These are phyloP conservation scores for Eupithecia centaureata DNA, from an alignment of 2,888 invertebrate species.

Conservation along the genomic window DNA sequence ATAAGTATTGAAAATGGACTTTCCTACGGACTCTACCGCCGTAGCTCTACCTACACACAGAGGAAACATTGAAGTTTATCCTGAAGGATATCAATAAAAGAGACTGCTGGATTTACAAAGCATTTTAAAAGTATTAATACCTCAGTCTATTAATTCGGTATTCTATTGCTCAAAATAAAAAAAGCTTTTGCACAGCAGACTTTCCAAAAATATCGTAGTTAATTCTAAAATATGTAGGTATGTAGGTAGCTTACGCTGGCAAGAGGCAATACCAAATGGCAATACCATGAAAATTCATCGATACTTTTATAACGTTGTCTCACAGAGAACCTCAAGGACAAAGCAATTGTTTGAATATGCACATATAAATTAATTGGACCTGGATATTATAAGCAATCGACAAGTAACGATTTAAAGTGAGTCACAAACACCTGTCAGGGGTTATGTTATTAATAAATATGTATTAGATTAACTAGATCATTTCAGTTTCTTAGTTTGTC, in stretches of 20 bases:
- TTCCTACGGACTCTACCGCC: no score
- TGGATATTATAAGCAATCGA: background rate
- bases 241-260: background rate
- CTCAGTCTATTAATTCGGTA: background rate
- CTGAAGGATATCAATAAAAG: no score
- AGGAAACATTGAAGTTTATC: no score
- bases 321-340: slow-evolving; percentile 42
- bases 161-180: background rate
- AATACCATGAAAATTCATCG: background rate
- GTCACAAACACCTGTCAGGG: background rate
- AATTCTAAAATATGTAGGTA: no score
- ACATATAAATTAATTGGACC: slow-evolving; percentile 40
- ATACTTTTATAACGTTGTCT: background rate
- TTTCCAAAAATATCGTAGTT: no score
- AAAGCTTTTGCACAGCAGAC: background rate
- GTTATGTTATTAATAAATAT: background rate
- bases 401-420: background rate
- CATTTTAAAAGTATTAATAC: no score
- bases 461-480: no score
- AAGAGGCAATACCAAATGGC: background rate
- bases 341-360: slow-evolving; percentile 41
- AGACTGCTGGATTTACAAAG: no score
- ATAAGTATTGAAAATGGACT: no score
- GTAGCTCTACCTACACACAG: no score
- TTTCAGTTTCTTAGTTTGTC: no score